Base-by-base conservation (phyloP, 2,888 invertebrate species). In the Hyalella azteca region DNA sequence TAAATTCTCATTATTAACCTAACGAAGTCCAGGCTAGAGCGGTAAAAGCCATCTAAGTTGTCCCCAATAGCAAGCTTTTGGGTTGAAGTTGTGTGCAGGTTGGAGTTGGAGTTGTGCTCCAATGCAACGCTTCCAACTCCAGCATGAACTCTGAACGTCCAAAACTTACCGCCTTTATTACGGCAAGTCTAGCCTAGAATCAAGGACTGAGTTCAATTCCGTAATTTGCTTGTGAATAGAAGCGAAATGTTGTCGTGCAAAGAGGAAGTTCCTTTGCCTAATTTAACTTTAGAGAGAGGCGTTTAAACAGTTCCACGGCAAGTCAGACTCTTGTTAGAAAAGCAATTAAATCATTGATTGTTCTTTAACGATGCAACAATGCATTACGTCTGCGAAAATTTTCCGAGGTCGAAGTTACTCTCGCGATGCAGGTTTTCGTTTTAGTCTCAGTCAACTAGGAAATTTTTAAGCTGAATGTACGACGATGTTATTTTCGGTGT, bases 11-110 rank as follows among this genome's bases (percentile, higher is more conserved):
- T 66, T 66, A 66, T 66, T 36, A 66, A 66, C 36, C 36, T 36
- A 66, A 66, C 66, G 29, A 66, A 36, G 66, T 66, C 36, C 29
- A 32, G 66, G 36, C 66, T 66, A n/a, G 36, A 15, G 66, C 19
- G 36, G 66, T 66, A 66, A 66, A 66, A 66, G 66, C 66, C 66
- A 66, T 66, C 66, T 66, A 66, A 66, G 66, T 66, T 66, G 66
- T 66, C 36, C 66, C 36, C 66, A 66, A 36, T 66, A 36, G 39
- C 19, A 29, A 36, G 66, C 66, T 66, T 66, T 66, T 66, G 66
- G 66, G 54, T 9, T 9, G 54, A 26, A 54, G 26, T 54, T 54
- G 54, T 22, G 19, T 29, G 26, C 54, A 22, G 22, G 26, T 29
- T 54, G 54, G 54, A 54, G 54, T 54, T 54, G 54, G 29, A 54